phyloP scores from a whole-genome alignment of 2,113 vertebrate genomes.

The Toxostoma redivivum region DNA sequence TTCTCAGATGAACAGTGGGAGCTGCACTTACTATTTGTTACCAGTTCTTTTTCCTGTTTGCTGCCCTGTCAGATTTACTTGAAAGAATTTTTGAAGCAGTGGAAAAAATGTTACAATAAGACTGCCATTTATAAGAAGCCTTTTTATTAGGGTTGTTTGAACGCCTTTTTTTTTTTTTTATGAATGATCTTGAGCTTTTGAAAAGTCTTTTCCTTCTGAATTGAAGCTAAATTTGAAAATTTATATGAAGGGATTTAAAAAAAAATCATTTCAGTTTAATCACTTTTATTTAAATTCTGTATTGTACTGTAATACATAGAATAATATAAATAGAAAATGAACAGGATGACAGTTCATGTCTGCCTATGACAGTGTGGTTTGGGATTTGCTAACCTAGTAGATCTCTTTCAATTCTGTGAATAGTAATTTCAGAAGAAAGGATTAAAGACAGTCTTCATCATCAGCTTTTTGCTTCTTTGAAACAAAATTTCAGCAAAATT shows the following conservation, averaged over 20 bases:
- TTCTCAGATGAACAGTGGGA: conserved; percentile 17
- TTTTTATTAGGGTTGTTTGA: background rate
- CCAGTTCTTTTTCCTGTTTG: conserved; percentile 1
- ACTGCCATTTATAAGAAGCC: background rate
- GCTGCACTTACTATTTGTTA: background rate
- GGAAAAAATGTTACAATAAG: background rate
- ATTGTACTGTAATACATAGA: background rate
- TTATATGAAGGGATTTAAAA: background rate
- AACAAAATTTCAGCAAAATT: conserved; percentile 47
- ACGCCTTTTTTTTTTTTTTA: background rate
- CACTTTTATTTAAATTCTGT: conserved; percentile 18
- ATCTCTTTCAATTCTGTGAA: conserved; percentile 59
- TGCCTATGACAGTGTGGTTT: conserved; percentile 30
- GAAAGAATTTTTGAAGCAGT: background rate
- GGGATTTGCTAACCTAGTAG: conserved; percentile 57
- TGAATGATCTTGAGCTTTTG: background rate
- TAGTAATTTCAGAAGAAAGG: conserved; percentile 47
- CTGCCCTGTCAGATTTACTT: conserved; percentile 20
- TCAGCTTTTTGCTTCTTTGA: conserved; percentile 36
- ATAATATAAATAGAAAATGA: conserved; percentile 47
- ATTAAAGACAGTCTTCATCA: conserved; percentile 33
- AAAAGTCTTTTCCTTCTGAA: conserved; percentile 17
- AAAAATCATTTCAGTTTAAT: background rate
- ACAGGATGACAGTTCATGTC: conserved; percentile 17
- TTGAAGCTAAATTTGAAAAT: conserved; percentile 29